A percentile compares a stretch with the other conserved stretches of the same genome.
phyloP scores from a whole-genome alignment of 1,140 invertebrate species.

The Nasonia longicornis region DNA sequence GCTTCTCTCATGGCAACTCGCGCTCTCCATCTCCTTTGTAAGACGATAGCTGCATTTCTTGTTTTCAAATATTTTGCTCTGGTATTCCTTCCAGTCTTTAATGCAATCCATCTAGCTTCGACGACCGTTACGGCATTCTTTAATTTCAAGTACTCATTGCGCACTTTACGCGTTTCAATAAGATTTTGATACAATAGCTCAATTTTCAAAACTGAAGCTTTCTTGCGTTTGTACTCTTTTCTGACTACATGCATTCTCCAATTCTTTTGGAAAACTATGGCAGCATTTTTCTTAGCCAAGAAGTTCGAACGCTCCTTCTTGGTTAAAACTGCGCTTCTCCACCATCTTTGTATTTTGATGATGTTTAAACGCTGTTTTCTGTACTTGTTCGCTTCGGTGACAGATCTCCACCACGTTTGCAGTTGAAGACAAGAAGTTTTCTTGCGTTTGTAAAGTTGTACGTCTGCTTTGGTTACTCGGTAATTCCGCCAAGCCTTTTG shows the following conservation, averaged over 20 bases:
- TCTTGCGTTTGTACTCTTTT: slow-evolving; percentile 47
- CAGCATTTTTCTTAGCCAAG: slow-evolving; percentile 41
- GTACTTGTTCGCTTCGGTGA: slow-evolving; percentile 37
- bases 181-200: slow-evolving; percentile 53
- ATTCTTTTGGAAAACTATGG: slow-evolving; percentile 54
- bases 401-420: slow-evolving; percentile 51
- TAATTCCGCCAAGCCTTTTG: slow-evolving; percentile 56
- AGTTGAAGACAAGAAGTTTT: slow-evolving; percentile 51
- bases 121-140: slow-evolving; percentile 57
- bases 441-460: slow-evolving; percentile 42
- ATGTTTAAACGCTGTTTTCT: slow-evolving; percentile 33
- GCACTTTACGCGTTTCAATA: slow-evolving; percentile 33
- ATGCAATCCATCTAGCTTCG: slow-evolving; percentile 64
- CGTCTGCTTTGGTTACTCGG: slow-evolving; percentile 42
- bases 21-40: slow-evolving; percentile 57
- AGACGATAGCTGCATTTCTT: slow-evolving; percentile 31
- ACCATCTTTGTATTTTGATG: slow-evolving; percentile 55
- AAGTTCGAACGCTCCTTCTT: slow-evolving; percentile 38
- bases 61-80: slow-evolving; percentile 51
- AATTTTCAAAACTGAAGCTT: slow-evolving; percentile 48
- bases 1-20: slow-evolving; percentile 49
- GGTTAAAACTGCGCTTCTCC: slow-evolving; percentile 42
- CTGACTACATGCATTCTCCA: slow-evolving; percentile 51
- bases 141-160: slow-evolving; percentile 56
- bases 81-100: slow-evolving; percentile 53